Base-by-base conservation (phyloP, 1,140 invertebrate species). In the Drosophila virilis region DNA sequence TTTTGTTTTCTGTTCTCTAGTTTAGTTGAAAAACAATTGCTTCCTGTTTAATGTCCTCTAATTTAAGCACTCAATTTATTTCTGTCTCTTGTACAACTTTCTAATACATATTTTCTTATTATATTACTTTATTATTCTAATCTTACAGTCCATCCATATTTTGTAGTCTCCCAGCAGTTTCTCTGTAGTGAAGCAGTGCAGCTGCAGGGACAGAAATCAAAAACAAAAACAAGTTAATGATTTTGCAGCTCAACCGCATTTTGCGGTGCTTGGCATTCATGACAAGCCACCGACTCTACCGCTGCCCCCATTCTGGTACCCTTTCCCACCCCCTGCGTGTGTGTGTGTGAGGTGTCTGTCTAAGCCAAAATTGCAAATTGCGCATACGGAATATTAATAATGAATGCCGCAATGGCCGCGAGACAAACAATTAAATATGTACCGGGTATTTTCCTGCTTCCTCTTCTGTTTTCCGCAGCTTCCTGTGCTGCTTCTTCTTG, bases 211-310 rank as follows among this genome's bases (percentile, higher is more conserved):
- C 42, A n/a, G 42, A 8, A 60, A 59, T 58, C 68, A 69, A 69
- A 60, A 59, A 62, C 68, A 69, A 69, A 80, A 81, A 73, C 74
- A 80, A 81, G 77, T 80, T 80, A 80, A 81, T 77, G 78, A 78
- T 74, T 74, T 66, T 77, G 78, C 78, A 80, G 67, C 62, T 73
- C 57, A 80, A 75, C 77, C 78, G 65, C 78, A 80, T 72, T 80
- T 77, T 80, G 78, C 45, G 78, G 74, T 80, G 38, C 58, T 48
- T 54, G 57, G 8, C 38, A 38, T 40, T 35, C 28, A 32, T 33
- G 57, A 61, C 54, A 61, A 70, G 57, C 37, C 37, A 45, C 8
- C 10, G 8, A 46, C 13, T 32, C 45, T 9, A 6, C 15, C 12
- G 13, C 13, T 1, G 22, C 50, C 8, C 15, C 17, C 12, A 8